Evolutionary conservation across 1,140 invertebrate species (phyloP), one percentile per base, ranked within the genome.

Genomic region (Drosophila navojoa): DNA sequence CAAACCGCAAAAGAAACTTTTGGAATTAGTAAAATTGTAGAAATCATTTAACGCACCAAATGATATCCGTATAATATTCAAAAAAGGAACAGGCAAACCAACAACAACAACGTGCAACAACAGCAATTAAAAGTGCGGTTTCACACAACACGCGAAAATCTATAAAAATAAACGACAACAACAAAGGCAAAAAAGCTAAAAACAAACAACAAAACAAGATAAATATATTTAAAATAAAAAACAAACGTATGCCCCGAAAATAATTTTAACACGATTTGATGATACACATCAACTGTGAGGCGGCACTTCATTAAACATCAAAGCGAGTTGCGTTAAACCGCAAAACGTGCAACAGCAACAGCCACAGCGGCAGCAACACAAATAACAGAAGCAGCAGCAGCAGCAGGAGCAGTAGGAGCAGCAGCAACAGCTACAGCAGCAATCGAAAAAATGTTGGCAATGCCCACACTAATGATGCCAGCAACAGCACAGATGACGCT

Each of bases 401-500:
- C 40, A 60, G 10, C 60, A 72, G 10, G 40, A 57, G 13, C 35
- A 68, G 29, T 29, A 72, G 10, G 40, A 57, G 13, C 35, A 68
- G 29, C 40, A 54, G 62, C 55, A 76, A 73, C 35, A 66, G 52
- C 57, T 69, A 60, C 35, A 67, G 71, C 60, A 63, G 71, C 81
- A 75, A 72, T 69, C 68, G 69, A 59, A 71, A 89, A 87, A 71
- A 92, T 92, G 91, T 92, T 92, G 91, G 91, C 91, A 59, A 92
- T 92, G 91, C 91, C 91, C 74, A 92, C 91, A 63, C 77, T 92
- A 57, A 92, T 92, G 91, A 92, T 92, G 91, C 91, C 91, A 77
- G 90, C 90, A 68, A 91, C 91, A 66, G 91, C 91, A 77, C 91
- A 92, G 74, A 92, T 92, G 91, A 89, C 91, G 77, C 86, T 92